Conservation (phyloP, 2,113 vertebrate species). For the Pristiophorus japonicus region DNA sequence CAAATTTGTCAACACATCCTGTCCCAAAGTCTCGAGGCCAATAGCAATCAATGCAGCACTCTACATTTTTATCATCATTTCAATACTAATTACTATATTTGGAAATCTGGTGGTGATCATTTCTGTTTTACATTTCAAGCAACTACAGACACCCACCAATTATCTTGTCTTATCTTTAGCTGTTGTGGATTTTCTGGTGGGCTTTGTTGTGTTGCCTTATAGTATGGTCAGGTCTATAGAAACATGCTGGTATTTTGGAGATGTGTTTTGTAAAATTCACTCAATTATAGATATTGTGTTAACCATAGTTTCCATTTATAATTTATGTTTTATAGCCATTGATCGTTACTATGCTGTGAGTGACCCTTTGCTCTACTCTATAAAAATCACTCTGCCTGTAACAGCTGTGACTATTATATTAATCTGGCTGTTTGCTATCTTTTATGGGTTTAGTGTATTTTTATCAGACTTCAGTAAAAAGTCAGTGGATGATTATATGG, state of each 20-base stretch:
- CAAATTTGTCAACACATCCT: constrained; percentile 23
- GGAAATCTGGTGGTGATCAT: constrained; percentile 50
- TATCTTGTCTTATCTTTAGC: constrained; percentile 51
- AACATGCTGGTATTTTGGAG: constrained; percentile 52
- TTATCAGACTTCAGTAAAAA: constrained; percentile 16
- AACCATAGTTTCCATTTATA: constrained; percentile 48
- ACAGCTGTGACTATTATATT: background rate
- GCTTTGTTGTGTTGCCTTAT: constrained; percentile 49
- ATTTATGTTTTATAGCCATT: constrained; percentile 44
- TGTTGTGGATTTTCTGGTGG: constrained; percentile 49
- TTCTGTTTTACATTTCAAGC: constrained; percentile 50
- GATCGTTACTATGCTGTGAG: constrained; percentile 38
- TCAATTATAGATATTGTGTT: constrained; percentile 48
- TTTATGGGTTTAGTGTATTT: constrained; percentile 16
- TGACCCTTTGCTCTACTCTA: constrained; percentile 32
- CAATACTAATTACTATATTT: constrained; percentile 46
- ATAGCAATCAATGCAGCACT: background rate
- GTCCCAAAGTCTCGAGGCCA: constrained; percentile 19
- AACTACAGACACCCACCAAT: constrained; percentile 53
- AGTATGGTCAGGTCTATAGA: constrained; percentile 44
- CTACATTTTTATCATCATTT: constrained; percentile 43
- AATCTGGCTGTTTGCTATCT: constrained; percentile 30
- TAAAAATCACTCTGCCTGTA: constrained; percentile 15
- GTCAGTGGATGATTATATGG: background rate
- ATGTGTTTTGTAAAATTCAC: constrained; percentile 48